Percentiles rank a stretch among this genome's conserved stretches.
Conservation (phyloP, 1,140 invertebrate species). For the Bactericera cockerelli region DNA sequence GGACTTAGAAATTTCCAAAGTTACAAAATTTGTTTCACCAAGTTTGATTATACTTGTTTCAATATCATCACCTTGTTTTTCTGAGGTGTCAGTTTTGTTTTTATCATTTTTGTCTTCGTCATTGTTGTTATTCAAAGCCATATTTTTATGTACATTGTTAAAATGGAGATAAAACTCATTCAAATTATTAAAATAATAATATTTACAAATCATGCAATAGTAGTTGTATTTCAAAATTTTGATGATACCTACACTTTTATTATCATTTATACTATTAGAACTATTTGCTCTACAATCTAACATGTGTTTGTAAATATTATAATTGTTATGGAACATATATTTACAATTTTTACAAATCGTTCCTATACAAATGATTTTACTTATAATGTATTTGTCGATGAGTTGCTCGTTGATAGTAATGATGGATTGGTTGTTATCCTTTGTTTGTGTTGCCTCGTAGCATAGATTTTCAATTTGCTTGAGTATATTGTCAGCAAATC, state of each 20-base stretch:
- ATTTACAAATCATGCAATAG: conserved; percentile 6
- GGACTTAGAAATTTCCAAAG: no score
- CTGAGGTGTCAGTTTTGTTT: no score
- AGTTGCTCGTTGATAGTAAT: background rate
- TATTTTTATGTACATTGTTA: conserved; percentile 8
- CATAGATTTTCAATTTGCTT: conserved; percentile 4
- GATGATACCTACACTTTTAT: conserved; percentile 1
- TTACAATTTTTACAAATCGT: conserved; percentile 7
- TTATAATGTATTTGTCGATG: background rate
- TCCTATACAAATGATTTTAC: conserved; percentile 5
- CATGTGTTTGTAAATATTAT: conserved; percentile 2
- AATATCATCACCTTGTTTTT: background rate
- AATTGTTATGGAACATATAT: conserved; percentile 4
- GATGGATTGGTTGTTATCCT: background rate
- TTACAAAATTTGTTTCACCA: background rate
- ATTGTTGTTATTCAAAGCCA: background rate
- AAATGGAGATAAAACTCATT: conserved; percentile 1
- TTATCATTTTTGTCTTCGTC: no score
- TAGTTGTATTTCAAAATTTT: background rate
- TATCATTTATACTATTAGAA: background rate
- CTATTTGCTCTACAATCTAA: background rate
- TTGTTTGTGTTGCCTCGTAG: background rate
- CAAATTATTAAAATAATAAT: conserved; percentile 8
- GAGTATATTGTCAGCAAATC: background rate
- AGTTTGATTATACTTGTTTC: background rate